Conservation (phyloP, 2,888 invertebrate genomes). For the Brenthis hecate region DNA sequence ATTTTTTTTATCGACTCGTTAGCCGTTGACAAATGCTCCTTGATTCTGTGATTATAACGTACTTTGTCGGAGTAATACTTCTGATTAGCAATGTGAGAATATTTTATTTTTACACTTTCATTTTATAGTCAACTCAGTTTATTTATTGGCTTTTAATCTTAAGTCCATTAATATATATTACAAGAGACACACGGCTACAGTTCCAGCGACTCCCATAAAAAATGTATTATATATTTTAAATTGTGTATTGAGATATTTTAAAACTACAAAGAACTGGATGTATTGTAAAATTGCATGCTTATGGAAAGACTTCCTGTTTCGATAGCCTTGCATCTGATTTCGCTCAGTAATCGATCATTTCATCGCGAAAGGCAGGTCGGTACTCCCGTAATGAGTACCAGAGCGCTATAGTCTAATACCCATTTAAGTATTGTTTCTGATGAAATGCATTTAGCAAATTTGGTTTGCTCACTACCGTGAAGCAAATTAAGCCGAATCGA, state of each 20-base stretch:
- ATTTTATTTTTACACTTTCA: slow-evolving; percentile 45
- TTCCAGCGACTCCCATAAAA: no score
- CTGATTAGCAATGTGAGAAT: slow-evolving; percentile 66
- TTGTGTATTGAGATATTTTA: not conserved
- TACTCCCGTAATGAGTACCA: slow-evolving; percentile 61
- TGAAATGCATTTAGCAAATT: slow-evolving; percentile 58
- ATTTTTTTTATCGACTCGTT: slow-evolving; percentile 75
- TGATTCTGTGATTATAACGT: slow-evolving; percentile 72
- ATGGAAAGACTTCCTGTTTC: slow-evolving; percentile 59
- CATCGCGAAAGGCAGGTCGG: slow-evolving; percentile 50
- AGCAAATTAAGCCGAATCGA: slow-evolving; percentile 57
- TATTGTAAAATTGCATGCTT: slow-evolving; percentile 55
- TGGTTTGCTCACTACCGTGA: slow-evolving; percentile 60
- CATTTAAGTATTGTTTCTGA: slow-evolving; percentile 60
- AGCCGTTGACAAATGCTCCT: slow-evolving; percentile 68
- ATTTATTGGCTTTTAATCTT: slow-evolving; percentile 17
- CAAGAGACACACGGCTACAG: no score
- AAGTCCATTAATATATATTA: slow-evolving; percentile 1
- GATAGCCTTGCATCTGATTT: slow-evolving; percentile 54
- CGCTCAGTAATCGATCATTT: slow-evolving; percentile 64
- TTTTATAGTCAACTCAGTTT: slow-evolving; percentile 44
- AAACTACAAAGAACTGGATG: slow-evolving; percentile 18
- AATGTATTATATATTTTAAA: not conserved
- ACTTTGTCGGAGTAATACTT: slow-evolving; percentile 66
- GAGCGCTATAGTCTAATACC: slow-evolving; percentile 68